phyloP scores from a whole-genome alignment of 1,140 invertebrate genomes.

The Bombus fervidus region DNA sequence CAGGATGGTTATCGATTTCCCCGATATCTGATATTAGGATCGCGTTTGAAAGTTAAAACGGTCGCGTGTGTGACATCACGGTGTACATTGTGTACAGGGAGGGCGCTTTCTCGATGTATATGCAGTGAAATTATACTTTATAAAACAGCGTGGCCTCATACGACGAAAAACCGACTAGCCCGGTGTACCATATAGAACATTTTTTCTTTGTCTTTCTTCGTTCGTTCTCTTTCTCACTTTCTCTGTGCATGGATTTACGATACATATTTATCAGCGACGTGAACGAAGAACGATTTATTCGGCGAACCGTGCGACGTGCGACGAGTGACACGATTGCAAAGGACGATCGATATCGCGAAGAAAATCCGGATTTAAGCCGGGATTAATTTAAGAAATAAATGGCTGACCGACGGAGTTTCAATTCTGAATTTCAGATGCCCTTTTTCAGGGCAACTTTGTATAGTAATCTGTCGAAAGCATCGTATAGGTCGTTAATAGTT shows the following conservation, averaged over 20 bases:
- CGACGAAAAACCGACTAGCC: slow-evolving; percentile 33
- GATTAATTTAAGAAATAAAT: slow-evolving; percentile 35
- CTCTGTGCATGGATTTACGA: slow-evolving; percentile 32
- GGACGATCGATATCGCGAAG: slow-evolving; percentile 32
- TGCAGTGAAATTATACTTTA: slow-evolving; percentile 47
- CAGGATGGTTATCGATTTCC: slow-evolving; percentile 36
- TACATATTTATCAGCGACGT: slow-evolving; percentile 49
- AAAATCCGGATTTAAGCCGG: slow-evolving; percentile 23
- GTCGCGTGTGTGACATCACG: slow-evolving; percentile 23
- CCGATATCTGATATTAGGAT: slow-evolving; percentile 41
- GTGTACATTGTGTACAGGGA: slow-evolving; percentile 4
- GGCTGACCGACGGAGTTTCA: neutral
- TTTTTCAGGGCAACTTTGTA: neutral
- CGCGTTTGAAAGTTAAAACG: slow-evolving; percentile 48
- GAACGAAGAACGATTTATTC: slow-evolving; percentile 34
- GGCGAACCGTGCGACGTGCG: slow-evolving; percentile 14
- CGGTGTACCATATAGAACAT: slow-evolving; percentile 18
- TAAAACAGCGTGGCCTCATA: slow-evolving; percentile 27
- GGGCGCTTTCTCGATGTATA: neutral
- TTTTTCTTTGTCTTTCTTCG: neutral
- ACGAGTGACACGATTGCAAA: slow-evolving; percentile 25
- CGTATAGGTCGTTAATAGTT: neutral
- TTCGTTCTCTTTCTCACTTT: neutral
- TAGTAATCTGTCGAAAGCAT: neutral
- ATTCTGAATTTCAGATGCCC: neutral